phyloP scores from a whole-genome alignment of 2,888 invertebrate species.

The Eupithecia subumbrata region DNA sequence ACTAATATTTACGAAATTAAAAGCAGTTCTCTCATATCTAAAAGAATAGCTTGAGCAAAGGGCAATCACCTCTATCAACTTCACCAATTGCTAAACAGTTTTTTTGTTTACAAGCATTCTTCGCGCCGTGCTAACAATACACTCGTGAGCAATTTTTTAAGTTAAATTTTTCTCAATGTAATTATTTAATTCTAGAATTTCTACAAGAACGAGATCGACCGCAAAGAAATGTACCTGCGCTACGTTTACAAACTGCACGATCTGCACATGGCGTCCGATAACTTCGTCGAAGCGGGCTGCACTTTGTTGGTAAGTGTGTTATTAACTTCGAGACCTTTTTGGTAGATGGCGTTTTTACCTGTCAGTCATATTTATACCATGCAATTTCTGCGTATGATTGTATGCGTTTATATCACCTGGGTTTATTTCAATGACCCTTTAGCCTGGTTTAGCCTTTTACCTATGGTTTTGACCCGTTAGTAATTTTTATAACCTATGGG shows the following conservation, averaged over 20 bases:
- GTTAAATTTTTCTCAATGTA: background rate
- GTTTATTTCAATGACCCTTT: background rate
- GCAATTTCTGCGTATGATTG: background rate
- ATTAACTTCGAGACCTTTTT: background rate
- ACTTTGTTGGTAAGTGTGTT: slow-evolving; percentile 87
- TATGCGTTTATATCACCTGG: background rate
- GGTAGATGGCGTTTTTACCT: background rate
- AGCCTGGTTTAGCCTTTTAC: background rate
- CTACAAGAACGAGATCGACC: slow-evolving; percentile 97
- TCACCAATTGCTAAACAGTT: too few species aligned
- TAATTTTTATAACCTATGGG: too few species aligned
- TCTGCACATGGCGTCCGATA: slow-evolving; percentile 95
- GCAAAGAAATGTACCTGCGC: slow-evolving; percentile 96
- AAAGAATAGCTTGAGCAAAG: too few species aligned
- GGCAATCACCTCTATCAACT: too few species aligned
- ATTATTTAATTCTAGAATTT: slow-evolving; percentile 88
- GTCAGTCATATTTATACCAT: background rate
- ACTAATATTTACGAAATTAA: too few species aligned
- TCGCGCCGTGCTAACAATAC: too few species aligned
- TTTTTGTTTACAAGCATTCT: too few species aligned
- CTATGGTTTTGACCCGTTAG: too few species aligned
- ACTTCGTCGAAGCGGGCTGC: slow-evolving; percentile 97
- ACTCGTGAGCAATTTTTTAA: too few species aligned
- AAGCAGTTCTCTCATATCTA: too few species aligned
- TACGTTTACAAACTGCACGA: slow-evolving; percentile 98